Base-by-base conservation (phyloP, 2,888 invertebrate species). In the Drosophila leonis region DNA sequence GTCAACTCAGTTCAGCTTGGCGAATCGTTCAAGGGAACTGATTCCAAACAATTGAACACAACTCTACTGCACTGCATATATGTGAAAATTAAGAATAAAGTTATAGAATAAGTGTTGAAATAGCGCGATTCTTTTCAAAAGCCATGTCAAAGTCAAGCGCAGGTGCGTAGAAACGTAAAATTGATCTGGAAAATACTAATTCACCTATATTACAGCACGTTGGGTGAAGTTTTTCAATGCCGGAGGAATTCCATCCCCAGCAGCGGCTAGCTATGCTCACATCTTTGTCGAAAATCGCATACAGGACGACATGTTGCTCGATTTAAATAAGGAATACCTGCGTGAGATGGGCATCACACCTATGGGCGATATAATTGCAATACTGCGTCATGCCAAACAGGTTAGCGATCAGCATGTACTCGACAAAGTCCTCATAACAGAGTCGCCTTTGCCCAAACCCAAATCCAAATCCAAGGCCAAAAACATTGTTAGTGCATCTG, bases 211-310 rank as follows among this genome's bases (percentile, higher is more conserved):
- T 75, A 1, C 69, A 93, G 93, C 91, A 12, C 91, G 91, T 78
- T 98, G 98, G 98, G 95, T 97, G 35, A 96, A 95, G 83, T 98
- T 98, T 91, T 98, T 98, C 93, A 95, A 95, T 60, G 95, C 96
- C 46, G 96, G 97, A 13, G 97, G 98, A 2, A 96, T 98, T 76
- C 97, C 97, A 0, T 94, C 95, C 0, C 91, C 92, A 7, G 95
- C 96, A 52, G 95, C 97, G 0, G 96, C 97, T 0, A 96, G 96
- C 66, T 98, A 98, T 93, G 97, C 98, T 0, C 95, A 97, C 27
- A 96, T 96, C 9, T 98, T 98, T 91, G 95, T 96, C 0, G 97
- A 97, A 90, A 97, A 98, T 92, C 94, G 98, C 33, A 98, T 98
- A 70, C 96, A 96, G 90, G 95, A 95, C 78, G 96, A 97, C 82